These are phyloP conservation scores for Simalia tracyae DNA, from an alignment of 2,797 vertebrate species.

Conservation along the genomic window DNA sequence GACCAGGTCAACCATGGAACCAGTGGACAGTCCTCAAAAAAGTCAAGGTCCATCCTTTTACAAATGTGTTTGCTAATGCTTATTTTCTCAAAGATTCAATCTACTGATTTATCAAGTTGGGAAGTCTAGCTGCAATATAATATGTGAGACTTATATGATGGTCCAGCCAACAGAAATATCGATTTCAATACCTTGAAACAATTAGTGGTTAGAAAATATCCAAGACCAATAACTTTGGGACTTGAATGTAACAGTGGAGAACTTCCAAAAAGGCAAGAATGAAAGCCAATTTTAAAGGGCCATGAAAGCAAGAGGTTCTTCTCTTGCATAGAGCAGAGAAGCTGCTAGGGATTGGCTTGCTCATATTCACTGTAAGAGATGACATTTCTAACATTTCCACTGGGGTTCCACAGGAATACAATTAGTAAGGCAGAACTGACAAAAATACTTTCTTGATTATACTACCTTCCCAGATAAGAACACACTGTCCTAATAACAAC, in stretches of 20 bases:
- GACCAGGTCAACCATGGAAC: not conserved
- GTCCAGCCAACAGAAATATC: constrained; percentile 14
- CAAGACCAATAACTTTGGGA: constrained; percentile 9
- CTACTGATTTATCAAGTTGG: not conserved
- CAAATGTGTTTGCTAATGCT: not conserved
- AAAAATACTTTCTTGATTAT: constrained; percentile 26
- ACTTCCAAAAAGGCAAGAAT: constrained; percentile 23
- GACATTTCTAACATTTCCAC: constrained; percentile 5
- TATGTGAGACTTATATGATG: not conserved
- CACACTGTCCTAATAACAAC: not conserved
- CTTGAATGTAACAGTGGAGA: constrained; percentile 4
- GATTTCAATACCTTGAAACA: not conserved
- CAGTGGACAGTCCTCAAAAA: not conserved
- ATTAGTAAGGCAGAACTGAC: not conserved
- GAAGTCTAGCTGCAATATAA: not conserved
- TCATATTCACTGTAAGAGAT: constrained; percentile 25
- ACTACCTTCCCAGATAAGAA: constrained; percentile 15
- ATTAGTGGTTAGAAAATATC: constrained; percentile 8
- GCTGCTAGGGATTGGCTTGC: constrained; percentile 28
- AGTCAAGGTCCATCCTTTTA: not conserved
- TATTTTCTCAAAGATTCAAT: not conserved
- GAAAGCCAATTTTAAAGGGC: constrained; percentile 36
- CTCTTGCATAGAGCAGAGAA: constrained; percentile 6
- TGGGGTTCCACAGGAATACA: not conserved
- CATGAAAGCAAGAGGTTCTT: not conserved